Evolutionary conservation across 2,113 vertebrate genomes (phyloP), one percentile per base, ranked within the genome.

Genomic region (Coregonus clupeaformis): DNA sequence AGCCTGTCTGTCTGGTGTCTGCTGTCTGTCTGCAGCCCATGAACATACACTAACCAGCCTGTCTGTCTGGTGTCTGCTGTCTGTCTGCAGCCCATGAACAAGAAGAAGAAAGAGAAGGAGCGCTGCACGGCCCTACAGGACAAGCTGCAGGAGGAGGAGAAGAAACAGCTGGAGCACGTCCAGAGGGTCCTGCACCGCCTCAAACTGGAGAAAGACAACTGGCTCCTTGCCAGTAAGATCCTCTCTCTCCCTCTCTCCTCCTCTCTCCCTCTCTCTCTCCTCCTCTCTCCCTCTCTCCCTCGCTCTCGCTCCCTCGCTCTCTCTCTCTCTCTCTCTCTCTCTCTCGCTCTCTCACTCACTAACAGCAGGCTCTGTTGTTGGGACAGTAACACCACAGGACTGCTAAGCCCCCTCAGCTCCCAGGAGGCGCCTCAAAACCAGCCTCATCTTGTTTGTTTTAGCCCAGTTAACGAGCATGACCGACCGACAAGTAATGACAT

Each of bases 21-120:
- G 7, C 36, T 36, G 36, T 13, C 9, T 20, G 6, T 64, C 30
- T 32, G 30, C 30, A 32, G 30, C 30, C 30, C 30, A 32, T 5
- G 30, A 32, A 32, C 1, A 32, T 5, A 32, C 30, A 32, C 30
- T 32, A 32, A 32, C 30, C 30, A 32, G 30, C 5, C 30, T 32
- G 30, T 32, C 30, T 36, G 5, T 30, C 1, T 30, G 30, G 5
- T 32, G 30, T 32, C 30, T 32, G 30, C 30, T 32, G 30, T 42
- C 42, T 18, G 36, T 68, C 30, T 87, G 0, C 82, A 99, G 98
- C 96, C 97, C 71, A 85, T 94, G 80, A 99, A 99, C 90, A 99
- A 99, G 91, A 99, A 97, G 93, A 98, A 99, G 89, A 99, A 99
- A 87, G 97, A 99, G 86, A 98, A 97, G 85, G 97, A 99, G 70